Evolutionary conservation across 2,888 invertebrate species (phyloP).

Genomic region (Drosophila antonietae): DNA sequence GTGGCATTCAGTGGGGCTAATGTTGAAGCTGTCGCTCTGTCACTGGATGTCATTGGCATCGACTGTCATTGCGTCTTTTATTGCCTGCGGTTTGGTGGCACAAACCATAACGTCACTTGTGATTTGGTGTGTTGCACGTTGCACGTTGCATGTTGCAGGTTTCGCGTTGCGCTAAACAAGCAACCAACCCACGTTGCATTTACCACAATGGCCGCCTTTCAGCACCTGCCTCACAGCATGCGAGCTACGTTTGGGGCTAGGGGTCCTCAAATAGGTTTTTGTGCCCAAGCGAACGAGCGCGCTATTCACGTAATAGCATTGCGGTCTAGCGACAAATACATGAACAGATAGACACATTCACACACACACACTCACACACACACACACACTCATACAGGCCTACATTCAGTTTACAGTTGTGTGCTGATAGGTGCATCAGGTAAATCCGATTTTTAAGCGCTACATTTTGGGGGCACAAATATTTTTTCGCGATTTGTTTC

Average conservation of each 20-base stretch:
- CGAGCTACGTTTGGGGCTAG: slow-evolving; percentile 9
- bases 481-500: slow-evolving; percentile 8
- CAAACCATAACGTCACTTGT: slow-evolving; percentile 78
- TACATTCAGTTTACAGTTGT: slow-evolving; percentile 20
- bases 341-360: slow-evolving; percentile 17
- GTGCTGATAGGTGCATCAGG: slow-evolving; percentile 58
- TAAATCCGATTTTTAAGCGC: slow-evolving; percentile 67
- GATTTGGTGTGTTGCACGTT: slow-evolving; percentile 59
- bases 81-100: slow-evolving; percentile 77
- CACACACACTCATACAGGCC: background rate
- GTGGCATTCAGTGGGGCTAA: slow-evolving; percentile 48
- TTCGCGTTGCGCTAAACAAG: slow-evolving; percentile 24
- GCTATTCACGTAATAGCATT: slow-evolving; percentile 75
- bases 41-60: slow-evolving; percentile 41
- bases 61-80: slow-evolving; percentile 75
- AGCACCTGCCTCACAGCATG: slow-evolving; percentile 49
- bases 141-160: slow-evolving; percentile 25
- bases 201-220: slow-evolving; percentile 60
- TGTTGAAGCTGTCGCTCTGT: slow-evolving; percentile 31
- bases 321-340: slow-evolving; percentile 62
- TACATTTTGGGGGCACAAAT: slow-evolving; percentile 33
- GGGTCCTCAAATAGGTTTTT: slow-evolving; percentile 39
- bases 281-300: slow-evolving; percentile 43
- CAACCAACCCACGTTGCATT: slow-evolving; percentile 41
- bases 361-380: background rate